Evolutionary conservation across 2,797 vertebrate species (phyloP), one percentile per base, ranked within the genome.

Genomic region (Microtus agrestis): DNA sequence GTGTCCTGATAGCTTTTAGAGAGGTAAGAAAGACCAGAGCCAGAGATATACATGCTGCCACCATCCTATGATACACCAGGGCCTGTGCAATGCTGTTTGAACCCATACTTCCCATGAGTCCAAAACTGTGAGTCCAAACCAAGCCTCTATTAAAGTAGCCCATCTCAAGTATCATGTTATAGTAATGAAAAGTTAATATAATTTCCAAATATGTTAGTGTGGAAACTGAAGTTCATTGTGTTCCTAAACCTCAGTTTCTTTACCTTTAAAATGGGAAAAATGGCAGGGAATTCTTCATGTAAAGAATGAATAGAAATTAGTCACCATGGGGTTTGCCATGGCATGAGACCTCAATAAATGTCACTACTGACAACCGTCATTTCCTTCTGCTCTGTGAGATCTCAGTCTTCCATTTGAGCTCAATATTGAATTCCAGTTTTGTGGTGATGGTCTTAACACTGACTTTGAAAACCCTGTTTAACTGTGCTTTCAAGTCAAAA

Each of bases 211-310:
- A 21, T 40, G 59, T 31, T 40, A 11, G 34, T 76, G 19, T 74
- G 37, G 81, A 71, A 69, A 76, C 37, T 37, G 21, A 2, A 34
- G 25, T 29, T 40, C 56, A 0, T 25, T 15, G 12, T 3, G 0
- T 29, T 79, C 54, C 80, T 69, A 23, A n/a, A 56, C 59, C 95
- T 81, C 56, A 40, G 29, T 59, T 8, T 76, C 59, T 73, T 71
- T 87, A 67, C 84, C 79, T 89, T 80, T 79, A 78, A 86, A 88
- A 65, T 71, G 63, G 80, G 67, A 51, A 91, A 89, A 31, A 34
- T 0, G 34, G 4, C 56, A 48, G 48, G 85, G 40, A 77, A 43
- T 2, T 11, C 8, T 29, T 27, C 31, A 19, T 59, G 40, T 25
- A 13, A 43, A 86, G 29, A 25, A 87, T 8, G 6, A 76, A 86